Base-by-base conservation (phyloP, 1,140 invertebrate species). In the Listronotus oregonensis region DNA sequence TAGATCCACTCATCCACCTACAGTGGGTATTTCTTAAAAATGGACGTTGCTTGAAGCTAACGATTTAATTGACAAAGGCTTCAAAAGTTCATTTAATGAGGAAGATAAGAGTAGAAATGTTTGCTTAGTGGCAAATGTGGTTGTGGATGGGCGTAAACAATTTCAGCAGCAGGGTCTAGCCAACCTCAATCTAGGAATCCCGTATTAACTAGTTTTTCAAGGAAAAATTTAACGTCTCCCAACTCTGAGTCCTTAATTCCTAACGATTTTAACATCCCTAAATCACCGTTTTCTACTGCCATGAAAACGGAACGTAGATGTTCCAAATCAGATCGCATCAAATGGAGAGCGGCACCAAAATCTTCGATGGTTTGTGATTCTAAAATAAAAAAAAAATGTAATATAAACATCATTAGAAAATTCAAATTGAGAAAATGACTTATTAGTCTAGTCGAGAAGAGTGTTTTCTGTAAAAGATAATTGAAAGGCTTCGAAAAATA, bases 331-430 rank as follows among this genome's bases (percentile, higher is more conserved):
- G 90, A 89, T 65, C 92, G 82, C 87, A 93, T 90, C 76, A 96
- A 80, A 74, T 94, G 90, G 14, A 95, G 81, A 10, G 92, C 91
- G 11, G 90, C 90, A 5, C 91, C 93, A 74, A 96, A 96, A 77
- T 95, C 92, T 80, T 97, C 95, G 76, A 97, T 94, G 10, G 95
- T 97, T 82, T 97, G 95, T 12, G 95, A 97, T 84, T 97, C 95
- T 95, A 85, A 67, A 79, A 82, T 64, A 75, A 64, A 21, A 47
- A 21, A 47, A 3, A 27, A 27, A 27, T 27, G 21, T 27, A 27
- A 27, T 27, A 27, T 27, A 27, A 27, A 27, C 5, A 27, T 27
- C 5, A 27, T 5, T 27, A 27, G 21, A 27, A 27, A 5, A n/a
- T n/a, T n/a, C n/a, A n/a, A n/a, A n/a, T n/a, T n/a, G n/a, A n/a